Evolutionary conservation across 1,140 invertebrate species (phyloP), one percentile per base, ranked within the genome.

Genomic region (Bombus affinis): DNA sequence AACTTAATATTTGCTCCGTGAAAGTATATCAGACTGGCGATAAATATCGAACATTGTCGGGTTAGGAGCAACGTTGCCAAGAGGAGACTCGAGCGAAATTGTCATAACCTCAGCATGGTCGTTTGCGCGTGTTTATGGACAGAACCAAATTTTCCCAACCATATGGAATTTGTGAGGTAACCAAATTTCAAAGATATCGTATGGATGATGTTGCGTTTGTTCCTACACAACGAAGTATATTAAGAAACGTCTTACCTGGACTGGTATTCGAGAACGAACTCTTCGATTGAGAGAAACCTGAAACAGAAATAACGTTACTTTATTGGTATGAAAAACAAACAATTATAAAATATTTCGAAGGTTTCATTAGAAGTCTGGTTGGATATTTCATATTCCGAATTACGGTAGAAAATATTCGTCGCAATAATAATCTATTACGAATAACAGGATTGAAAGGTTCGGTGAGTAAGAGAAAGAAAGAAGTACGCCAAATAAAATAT

Each of bases 251-350:
- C 87, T 92, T 92, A 95, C 94, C 94, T 91, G 94, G 91, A 90
- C 92, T 95, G 70, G 93, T 83, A 82, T 90, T 93, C 75, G 92
- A 87, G 89, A 94, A 94, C 57, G 92, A 90, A 72, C 90, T 88
- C 91, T 95, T 95, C 70, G 94, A 94, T 88, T 94, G 94, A 47
- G 94, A 94, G 87, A 92, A 95, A 76, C 93, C 94, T 95, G 90
- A 81, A 95, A 95, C 88, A 88, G 90, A 66, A 70, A 81, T 85
- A 32, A 3, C 65, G 62, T 82, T 39, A n/a, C 0, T 59, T 22
- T 2, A n/a, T 83, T 18, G 39, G 0, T 32, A 5, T 76, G 28
- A 35, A 9, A 62, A 35, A 5, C 25, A 59, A 42, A 3, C 3
- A 6, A 28, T 71, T 71, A 1, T 22, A 42, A 39, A 15, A 25